phyloP scores from a whole-genome alignment of 2,113 vertebrate genomes.

The Brienomyrus longianalis region DNA sequence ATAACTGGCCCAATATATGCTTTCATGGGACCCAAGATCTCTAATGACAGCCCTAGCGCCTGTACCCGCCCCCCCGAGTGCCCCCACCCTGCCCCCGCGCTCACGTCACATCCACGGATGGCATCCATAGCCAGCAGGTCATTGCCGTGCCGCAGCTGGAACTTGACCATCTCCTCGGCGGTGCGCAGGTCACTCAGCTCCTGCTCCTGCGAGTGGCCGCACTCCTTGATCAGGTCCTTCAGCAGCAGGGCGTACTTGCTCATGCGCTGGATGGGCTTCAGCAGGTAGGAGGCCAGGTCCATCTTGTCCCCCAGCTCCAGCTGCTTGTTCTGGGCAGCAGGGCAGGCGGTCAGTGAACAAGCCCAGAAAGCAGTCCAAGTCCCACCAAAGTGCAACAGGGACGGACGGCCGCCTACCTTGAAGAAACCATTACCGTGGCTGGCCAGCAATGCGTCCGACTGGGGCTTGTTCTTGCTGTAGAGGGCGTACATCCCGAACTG shows the following conservation, averaged over 20 bases:
- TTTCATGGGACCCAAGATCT: background rate
- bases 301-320: constrained; percentile 84
- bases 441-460: constrained; percentile 66
- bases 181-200: constrained; percentile 78
- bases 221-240: constrained; percentile 89
- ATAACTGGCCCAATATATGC: too few species aligned
- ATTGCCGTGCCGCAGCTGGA: constrained; percentile 90
- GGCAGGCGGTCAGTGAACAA: background rate
- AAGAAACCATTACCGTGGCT: constrained; percentile 75
- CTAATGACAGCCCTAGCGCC: background rate
- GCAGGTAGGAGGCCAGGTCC: constrained; percentile 89
- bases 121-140: constrained; percentile 96
- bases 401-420: constrained; percentile 54
- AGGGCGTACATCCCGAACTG: constrained; percentile 77
- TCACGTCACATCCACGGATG: constrained; percentile 87
- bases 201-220: constrained; percentile 71
- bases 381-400: background rate
- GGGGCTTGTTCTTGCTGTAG: constrained; percentile 83
- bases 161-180: constrained; percentile 86
- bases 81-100: constrained; percentile 29
- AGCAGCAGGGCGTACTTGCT: constrained; percentile 88
- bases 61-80: background rate
- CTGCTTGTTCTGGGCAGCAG: constrained; percentile 74
- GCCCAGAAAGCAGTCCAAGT: background rate
- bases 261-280: constrained; percentile 96